Percentiles rank a stretch among this genome's conserved stretches.
phyloP scores from a whole-genome alignment of 2,797 vertebrate species.

The Alca torda region DNA sequence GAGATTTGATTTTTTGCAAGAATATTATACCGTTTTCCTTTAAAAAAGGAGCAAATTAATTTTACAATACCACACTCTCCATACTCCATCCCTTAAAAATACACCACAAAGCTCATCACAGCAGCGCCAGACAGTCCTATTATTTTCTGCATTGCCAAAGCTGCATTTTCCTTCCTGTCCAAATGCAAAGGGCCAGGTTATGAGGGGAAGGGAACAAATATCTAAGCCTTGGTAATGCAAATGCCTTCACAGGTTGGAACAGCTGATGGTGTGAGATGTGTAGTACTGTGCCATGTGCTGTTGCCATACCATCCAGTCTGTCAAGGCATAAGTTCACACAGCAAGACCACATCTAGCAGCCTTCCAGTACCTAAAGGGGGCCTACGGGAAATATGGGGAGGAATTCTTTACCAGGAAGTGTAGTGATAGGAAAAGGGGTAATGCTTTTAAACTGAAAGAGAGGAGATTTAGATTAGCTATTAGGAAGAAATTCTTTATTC shows the following conservation, averaged over 20 bases:
- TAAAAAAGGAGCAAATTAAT: not conserved
- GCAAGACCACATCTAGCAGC: not conserved
- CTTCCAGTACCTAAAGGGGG: not conserved
- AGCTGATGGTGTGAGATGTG: not conserved
- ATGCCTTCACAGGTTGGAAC: not conserved
- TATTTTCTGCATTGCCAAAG: not conserved
- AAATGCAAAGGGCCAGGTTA: not conserved
- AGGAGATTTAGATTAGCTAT: not conserved
- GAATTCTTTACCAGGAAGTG: not conserved
- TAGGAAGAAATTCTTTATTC: not conserved
- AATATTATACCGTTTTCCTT: not conserved
- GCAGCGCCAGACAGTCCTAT: fast-evolving
- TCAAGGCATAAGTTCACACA: not conserved
- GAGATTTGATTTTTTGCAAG: not conserved
- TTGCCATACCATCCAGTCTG: not conserved
- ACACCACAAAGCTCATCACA: fast-evolving
- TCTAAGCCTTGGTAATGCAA: not conserved
- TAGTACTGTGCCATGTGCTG: not conserved
- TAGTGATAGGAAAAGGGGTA: too few relatives aligned
- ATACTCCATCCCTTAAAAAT: not conserved
- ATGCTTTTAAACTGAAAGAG: too few relatives aligned
- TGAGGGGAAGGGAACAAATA: not conserved
- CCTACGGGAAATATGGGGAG: not conserved
- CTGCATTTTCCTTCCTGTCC: not conserved
- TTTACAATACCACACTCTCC: not conserved